Evolutionary conservation across 2,888 invertebrate species (phyloP).

Genomic region (Cenopis cana): DNA sequence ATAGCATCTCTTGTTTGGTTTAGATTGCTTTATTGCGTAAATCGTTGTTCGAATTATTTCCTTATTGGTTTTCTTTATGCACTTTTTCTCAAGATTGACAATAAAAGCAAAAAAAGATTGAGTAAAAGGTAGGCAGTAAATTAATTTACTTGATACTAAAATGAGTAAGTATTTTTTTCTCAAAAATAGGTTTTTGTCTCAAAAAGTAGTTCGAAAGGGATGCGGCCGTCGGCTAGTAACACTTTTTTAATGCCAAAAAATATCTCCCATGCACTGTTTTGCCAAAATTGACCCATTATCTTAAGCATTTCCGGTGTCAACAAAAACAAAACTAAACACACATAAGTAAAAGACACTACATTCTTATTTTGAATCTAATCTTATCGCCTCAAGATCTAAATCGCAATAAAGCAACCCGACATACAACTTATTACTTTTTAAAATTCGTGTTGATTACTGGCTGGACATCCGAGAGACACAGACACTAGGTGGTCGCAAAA

Average conservation of each 20-base stretch:
- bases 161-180: neutral
- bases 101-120: too few species aligned
- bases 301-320: constrained; percentile 33
- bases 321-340: neutral
- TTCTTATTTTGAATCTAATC: neutral
- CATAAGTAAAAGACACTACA: neutral
- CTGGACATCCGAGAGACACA: constrained; percentile 63
- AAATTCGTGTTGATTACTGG: constrained; percentile 65
- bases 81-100: neutral
- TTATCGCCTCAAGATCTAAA: constrained; percentile 4
- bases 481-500: constrained; percentile 71
- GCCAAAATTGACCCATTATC: constrained; percentile 25
- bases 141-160: neutral
- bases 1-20: constrained; percentile 3
- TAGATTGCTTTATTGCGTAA: constrained; percentile 23
- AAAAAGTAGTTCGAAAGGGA: neutral
- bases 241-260: constrained; percentile 13
- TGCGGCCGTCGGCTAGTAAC: neutral
- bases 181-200: neutral
- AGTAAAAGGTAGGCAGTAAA: too few species aligned
- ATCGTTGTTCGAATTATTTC: constrained; percentile 4
- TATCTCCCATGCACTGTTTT: neutral
- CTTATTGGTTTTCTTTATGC: neutral
- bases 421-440: constrained; percentile 18
- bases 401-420: neutral